Percentiles rank a stretch among this genome's conserved stretches.
Evolutionary conservation across 2,113 vertebrate genomes (phyloP).

Genomic region (Larimichthys crocea): DNA sequence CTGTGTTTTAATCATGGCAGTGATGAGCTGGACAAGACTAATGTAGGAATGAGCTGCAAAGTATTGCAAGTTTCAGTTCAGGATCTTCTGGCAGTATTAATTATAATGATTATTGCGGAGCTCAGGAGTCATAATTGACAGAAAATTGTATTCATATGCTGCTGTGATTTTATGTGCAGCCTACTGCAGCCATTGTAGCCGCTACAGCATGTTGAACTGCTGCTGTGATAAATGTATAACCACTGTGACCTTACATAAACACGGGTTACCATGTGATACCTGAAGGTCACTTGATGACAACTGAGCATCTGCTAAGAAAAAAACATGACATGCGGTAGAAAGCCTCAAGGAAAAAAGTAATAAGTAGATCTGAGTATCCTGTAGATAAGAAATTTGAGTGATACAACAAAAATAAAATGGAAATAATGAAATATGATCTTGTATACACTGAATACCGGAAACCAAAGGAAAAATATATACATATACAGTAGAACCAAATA

Average conservation of each 20-base stretch:
- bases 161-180: conserved; percentile 1
- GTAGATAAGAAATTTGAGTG: no score
- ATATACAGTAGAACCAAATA: neutral
- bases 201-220: neutral
- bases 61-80: conserved; percentile 46
- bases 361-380: no score
- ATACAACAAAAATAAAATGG: no score
- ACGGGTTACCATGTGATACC: no score
- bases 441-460: no score
- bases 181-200: conserved; percentile 1
- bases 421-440: no score
- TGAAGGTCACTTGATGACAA: no score
- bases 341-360: no score
- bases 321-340: no score
- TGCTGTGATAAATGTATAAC: neutral
- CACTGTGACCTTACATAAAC: no score
- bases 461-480: no score
- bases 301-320: no score
- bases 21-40: conserved; percentile 60
- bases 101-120: conserved; percentile 41
- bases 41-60: conserved; percentile 44
- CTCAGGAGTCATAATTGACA: conserved; percentile 29
- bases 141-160: conserved; percentile 24
- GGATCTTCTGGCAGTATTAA: conserved; percentile 41
- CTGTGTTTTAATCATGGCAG: conserved; percentile 70